phyloP scores from a whole-genome alignment of 1,140 invertebrate species.

The Diplogasteroides magnus region DNA sequence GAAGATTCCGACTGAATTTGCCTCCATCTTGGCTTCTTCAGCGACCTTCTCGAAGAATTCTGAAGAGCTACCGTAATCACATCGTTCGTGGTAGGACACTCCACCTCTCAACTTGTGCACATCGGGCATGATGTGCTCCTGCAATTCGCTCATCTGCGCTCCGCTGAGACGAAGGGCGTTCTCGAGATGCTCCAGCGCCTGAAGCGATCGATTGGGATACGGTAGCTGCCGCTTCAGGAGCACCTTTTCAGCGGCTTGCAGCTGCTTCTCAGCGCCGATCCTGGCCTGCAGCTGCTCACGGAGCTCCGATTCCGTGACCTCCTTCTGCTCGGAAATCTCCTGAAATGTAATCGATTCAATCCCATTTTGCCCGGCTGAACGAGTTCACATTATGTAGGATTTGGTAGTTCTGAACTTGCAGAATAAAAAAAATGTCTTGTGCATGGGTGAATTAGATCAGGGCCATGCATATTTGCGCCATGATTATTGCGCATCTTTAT shows the following conservation, averaged over 20 bases:
- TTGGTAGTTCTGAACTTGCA: no score
- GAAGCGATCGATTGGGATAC: no score
- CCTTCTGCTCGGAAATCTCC: conserved; percentile 47
- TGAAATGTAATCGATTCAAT: no score
- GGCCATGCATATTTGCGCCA: no score
- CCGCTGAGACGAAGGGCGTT: conserved; percentile 42
- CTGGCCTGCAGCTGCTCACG: conserved; percentile 43
- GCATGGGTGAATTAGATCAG: no score
- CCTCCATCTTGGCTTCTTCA: conserved; percentile 56
- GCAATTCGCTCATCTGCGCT: conserved; percentile 42
- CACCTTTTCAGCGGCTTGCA: conserved; percentile 29
- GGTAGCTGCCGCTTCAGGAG: neutral
- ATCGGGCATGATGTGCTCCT: conserved; percentile 44
- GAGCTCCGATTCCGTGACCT: conserved; percentile 44
- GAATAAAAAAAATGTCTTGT: no score
- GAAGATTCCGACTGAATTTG: conserved; percentile 57
- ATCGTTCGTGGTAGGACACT: neutral
- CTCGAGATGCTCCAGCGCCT: conserved; percentile 43
- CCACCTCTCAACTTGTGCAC: conserved; percentile 40
- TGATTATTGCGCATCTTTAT: no score
- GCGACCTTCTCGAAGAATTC: conserved; percentile 58
- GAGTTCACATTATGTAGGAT: no score
- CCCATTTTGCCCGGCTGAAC: neutral
- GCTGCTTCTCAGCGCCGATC: conserved; percentile 43
- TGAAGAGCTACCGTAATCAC: conserved; percentile 24